Base-by-base conservation (phyloP, 92 coral and sea anemone species). In the Chrysogorgia sp. region DNA sequence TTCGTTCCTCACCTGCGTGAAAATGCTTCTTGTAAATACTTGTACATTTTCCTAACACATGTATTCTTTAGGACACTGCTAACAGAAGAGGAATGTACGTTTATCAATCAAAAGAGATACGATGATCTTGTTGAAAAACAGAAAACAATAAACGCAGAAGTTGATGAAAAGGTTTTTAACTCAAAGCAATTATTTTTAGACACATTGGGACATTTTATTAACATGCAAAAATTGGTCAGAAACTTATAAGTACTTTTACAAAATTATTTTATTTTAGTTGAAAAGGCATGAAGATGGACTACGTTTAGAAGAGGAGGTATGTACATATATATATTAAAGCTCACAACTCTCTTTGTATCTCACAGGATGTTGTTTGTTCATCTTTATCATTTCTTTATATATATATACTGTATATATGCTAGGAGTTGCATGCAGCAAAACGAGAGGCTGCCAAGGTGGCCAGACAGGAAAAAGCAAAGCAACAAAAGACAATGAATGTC, bases 261-360 rank as follows among this genome's bases (percentile, higher is more conserved):
- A 3, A 17, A 19, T 60, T 19, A 40, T 79, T 31, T 58, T 10
- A 25, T 56, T 55, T 10, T 58, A 87, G 89, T 83, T 91, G 19
- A 77, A 80, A 34, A 87, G 63, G 34, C 91, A 88, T 14, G 99
- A 96, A 69, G 97, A 96, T 0, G 90, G 89, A 57, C 68, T 96
- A 63, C 71, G 96, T 13, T 86, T 85, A 67, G 97, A 96, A 75
- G 99, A 96, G 59, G 99, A 96, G 93, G 96, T 86, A 48, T n/a
- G 68, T 64, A 12, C 3, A 29, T 37, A 35, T 48, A 61, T 61
- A n/a, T n/a, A n/a, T n/a, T n/a, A n/a, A n/a, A n/a, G 15, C 56
- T 48, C 21, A 1, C 6, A 22, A 48, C 21, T 48, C 56, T 48
- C 21, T 48, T 48, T 17, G 21, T 48, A 22, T 14, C 19, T 14